Conservation (phyloP, 2,888 invertebrate genomes). For the Apocheima hispidaria region DNA sequence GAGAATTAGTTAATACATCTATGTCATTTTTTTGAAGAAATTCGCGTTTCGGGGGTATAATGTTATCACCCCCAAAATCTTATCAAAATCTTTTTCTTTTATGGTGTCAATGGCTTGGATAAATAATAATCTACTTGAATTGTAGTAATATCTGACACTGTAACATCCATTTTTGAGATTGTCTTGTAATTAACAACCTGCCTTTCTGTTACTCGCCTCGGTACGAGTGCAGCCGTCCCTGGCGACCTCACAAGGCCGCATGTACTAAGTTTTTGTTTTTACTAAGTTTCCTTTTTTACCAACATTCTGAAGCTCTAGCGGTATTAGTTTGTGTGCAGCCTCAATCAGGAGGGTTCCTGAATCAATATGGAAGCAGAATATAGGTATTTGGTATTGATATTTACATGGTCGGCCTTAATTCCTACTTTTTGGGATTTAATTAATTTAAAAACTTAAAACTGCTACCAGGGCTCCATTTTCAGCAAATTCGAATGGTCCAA, state of each 20-base stretch:
- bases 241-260: slow-evolving; percentile 75
- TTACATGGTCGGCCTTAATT: slow-evolving; percentile 19
- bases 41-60: too few species aligned
- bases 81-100: too few species aligned
- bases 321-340: slow-evolving; percentile 47
- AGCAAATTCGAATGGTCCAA: too few species aligned
- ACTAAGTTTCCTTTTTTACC: slow-evolving; percentile 52
- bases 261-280: too few species aligned
- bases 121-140: too few species aligned
- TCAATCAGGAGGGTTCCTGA: slow-evolving; percentile 28
- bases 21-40: too few species aligned
- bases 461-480: too few species aligned
- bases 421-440: slow-evolving; percentile 17
- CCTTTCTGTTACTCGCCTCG: slow-evolving; percentile 36
- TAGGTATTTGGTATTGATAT: too few species aligned
- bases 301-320: slow-evolving; percentile 55
- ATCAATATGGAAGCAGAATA: slow-evolving; percentile 26
- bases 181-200: not conserved
- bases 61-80: too few species aligned
- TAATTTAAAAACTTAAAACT: too few species aligned
- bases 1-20: too few species aligned
- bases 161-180: not conserved
- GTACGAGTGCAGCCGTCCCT: slow-evolving; percentile 54
- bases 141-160: not conserved
- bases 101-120: too few species aligned